These are phyloP conservation scores for Metridium senile DNA, from an alignment of 92 coral and sea anemone species.

Conservation along the genomic window DNA sequence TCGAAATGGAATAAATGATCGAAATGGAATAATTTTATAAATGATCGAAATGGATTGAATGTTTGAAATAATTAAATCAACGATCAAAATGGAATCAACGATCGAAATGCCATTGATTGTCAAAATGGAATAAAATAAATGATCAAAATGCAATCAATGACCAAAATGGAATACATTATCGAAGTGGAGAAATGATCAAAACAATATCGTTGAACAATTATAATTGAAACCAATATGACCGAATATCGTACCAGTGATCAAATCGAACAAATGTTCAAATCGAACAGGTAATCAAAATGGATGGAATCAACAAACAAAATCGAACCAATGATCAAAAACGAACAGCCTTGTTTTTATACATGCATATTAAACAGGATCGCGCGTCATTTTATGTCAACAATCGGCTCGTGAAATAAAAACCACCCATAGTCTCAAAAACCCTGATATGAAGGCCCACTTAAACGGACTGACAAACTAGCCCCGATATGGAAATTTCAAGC, in stretches of 20 bases:
- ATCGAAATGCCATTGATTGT: background rate
- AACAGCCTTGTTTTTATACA: background rate
- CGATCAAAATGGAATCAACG: background rate
- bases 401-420: background rate
- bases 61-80: background rate
- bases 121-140: background rate
- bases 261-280: no score
- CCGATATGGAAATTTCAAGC: background rate
- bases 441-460: slow-evolving; percentile 4
- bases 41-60: background rate
- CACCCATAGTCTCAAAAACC: background rate
- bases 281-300: no score
- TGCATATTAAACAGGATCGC: slow-evolving; percentile 4
- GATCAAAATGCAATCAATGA: background rate
- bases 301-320: no score
- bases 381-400: slow-evolving; percentile 29
- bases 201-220: background rate
- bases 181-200: background rate
- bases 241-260: no score
- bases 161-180: background rate
- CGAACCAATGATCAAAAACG: background rate
- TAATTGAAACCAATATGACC: no score
- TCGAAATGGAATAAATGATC: background rate
- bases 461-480: background rate
- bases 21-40: no score